Base-by-base conservation (phyloP, 2,797 vertebrate genomes). In the Hippoglossus hippoglossus region DNA sequence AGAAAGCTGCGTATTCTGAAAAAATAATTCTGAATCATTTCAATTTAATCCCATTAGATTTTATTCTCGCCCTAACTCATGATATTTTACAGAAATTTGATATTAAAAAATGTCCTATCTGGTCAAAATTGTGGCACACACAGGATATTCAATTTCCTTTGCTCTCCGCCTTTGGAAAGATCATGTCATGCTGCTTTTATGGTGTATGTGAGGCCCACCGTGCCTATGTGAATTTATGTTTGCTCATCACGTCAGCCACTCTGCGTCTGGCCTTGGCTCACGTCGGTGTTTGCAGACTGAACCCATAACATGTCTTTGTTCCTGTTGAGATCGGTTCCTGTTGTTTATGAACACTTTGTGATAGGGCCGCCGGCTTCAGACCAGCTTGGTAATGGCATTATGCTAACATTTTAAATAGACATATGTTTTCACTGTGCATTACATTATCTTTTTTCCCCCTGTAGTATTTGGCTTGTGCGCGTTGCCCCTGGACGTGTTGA, bases 251-350 rank as follows among this genome's bases (percentile, higher is more conserved):
- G 34, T 84, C 81, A 86, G 71, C 71, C 52, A 1, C 54, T 67
- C 63, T 65, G 50, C 63, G 64, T 69, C 67, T 63, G 36, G 34
- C 46, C 66, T 79, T 72, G 63, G 63, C 65, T 79, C 64, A 55
- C 50, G 8, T 68, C 62, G 31, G 18, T 63, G 73, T 80, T 72
- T 61, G 55, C 63, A 82, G 72, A 71, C 63, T 57, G 57, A 90
- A 81, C 71, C 69, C 67, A 71, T 84, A 89, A 85, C 75, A 84
- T 57, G 26, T 54, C 79, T 83, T 66, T 64, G 59, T 86, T 90
- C 69, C 73, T 67, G n/a, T 64, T 2, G 46, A 73, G 68, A 70
- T 85, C 15, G 5, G 53, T 87, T 84, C 71, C 70, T 65, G 24
- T 74, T 84, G 80, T 82, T 87, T 86, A 73, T 80, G 71, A 86